Base-by-base conservation (phyloP, 2,113 vertebrate species). In the Sphaerodactylus townsendi region DNA sequence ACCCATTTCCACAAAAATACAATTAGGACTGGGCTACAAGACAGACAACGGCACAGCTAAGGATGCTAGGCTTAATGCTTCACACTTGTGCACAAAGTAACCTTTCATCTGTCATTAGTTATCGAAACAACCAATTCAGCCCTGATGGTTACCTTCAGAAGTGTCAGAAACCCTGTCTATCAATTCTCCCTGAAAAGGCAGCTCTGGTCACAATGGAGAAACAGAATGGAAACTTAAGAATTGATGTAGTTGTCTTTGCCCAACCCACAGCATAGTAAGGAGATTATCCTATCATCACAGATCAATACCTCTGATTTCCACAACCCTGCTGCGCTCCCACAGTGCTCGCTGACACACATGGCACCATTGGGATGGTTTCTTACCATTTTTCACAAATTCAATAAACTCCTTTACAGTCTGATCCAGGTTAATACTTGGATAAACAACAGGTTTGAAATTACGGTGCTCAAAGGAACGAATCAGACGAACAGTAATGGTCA, bases 381-480 rank as follows among this genome's bases (percentile, higher is more conserved):
- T 93, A 99, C 98, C 97, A 84, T 96, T 91, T 82, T 11, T 93
- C 44, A 99, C 96, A 62, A 97, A 94, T 41, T 86, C 44, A 1
- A 97, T 95, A 85, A 99, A 99, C n/a, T 98, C 96, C 76, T 92
- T 94, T 25, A 98, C 97, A 2, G 95, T 97, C 84, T 98, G 98
- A 3, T 97, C 94, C 87, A 99, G 68, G 50, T 90, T 44, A 21
- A 99, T 95, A 1, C 92, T 93, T 17, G 92, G 96, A 85, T 97
- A 98, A 3, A 99, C 98, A 1, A 99, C 85, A 0, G 97, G 96
- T 11, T 89, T 96, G 92, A 99, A 99, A 91, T 99, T 99, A 0
- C 96, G 94, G 93, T 99, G 97, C 25, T 98, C 95, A 70, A 99
- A 99, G 1, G 98, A 99, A 41, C 98, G 94, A 28, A 99, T 96